Evolutionary conservation across 2,113 vertebrate genomes (phyloP).

Genomic region (Parus major): DNA sequence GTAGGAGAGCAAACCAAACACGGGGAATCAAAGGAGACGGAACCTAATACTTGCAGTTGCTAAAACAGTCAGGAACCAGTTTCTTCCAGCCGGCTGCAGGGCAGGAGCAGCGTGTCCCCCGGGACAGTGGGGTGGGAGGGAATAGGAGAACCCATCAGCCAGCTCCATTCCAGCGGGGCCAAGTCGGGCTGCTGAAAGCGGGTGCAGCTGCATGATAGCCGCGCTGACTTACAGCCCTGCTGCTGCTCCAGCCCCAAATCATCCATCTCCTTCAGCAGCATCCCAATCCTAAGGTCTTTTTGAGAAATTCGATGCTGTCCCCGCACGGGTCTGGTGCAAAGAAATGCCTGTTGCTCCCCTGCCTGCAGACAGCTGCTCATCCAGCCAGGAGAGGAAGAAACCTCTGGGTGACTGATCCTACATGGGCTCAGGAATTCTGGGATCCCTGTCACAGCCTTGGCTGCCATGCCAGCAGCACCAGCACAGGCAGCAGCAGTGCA

Average conservation of each 20-base stretch:
- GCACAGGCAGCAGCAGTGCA: background rate
- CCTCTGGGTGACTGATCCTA: background rate
- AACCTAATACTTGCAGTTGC: background rate
- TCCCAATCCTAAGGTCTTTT: background rate
- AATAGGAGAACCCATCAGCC: background rate
- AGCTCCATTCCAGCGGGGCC: background rate
- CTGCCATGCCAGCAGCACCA: background rate
- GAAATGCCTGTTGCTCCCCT: background rate
- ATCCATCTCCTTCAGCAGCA: background rate
- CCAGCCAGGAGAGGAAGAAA: background rate
- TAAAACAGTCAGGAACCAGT: background rate
- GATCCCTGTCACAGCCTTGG: background rate
- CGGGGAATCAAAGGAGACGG: background rate
- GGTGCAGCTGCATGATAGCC: background rate
- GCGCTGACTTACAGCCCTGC: accelerated
- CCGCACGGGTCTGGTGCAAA: background rate
- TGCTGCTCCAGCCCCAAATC: background rate
- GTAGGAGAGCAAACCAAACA: background rate
- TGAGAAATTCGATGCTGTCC: background rate
- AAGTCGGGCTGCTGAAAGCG: background rate
- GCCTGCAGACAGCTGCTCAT: background rate
- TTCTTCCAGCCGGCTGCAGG: background rate
- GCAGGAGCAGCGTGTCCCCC: background rate
- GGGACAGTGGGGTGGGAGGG: background rate
- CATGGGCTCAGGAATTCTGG: background rate